Percentiles rank a stretch among this genome's conserved stretches.
Evolutionary conservation across 2,113 vertebrate species (phyloP).

Genomic region (Psettodes erumei): DNA sequence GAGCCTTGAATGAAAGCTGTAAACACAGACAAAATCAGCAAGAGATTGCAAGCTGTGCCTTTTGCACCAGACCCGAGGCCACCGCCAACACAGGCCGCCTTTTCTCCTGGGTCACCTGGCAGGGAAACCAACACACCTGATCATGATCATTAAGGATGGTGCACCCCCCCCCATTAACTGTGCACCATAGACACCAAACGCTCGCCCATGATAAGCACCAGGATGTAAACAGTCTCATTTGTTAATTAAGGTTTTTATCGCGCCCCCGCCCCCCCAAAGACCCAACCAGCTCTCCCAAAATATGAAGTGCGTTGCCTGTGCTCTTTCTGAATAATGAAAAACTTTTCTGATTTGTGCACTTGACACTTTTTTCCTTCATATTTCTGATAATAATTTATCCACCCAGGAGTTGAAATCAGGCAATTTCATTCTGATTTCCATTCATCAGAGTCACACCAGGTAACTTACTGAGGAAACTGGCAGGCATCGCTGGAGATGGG

Average conservation of each 20-base stretch:
- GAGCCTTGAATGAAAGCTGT: slow-evolving; percentile 36
- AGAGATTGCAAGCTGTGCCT: slow-evolving; percentile 1
- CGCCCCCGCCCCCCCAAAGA: slow-evolving; percentile 35
- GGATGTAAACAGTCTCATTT: slow-evolving; percentile 54
- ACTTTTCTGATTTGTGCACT: slow-evolving; percentile 8
- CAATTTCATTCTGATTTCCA: slow-evolving; percentile 23
- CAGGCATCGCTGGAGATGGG: slow-evolving; percentile 18
- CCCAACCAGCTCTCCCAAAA: slow-evolving; percentile 10
- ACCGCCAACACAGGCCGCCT: neutral
- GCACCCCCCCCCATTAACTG: slow-evolving; percentile 45
- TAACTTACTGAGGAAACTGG: slow-evolving; percentile 28
- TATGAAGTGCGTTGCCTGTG: slow-evolving; percentile 8
- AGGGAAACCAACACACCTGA: slow-evolving; percentile 4
- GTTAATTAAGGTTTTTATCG: slow-evolving; percentile 57
- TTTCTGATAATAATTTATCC: slow-evolving; percentile 30
- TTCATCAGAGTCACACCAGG: slow-evolving; percentile 19
- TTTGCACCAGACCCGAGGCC: slow-evolving; percentile 23
- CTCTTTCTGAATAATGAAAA: slow-evolving; percentile 32
- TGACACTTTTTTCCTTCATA: slow-evolving; percentile 32
- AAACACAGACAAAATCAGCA: slow-evolving; percentile 28
- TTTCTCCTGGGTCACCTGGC: slow-evolving; percentile 6
- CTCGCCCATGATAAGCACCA: slow-evolving; percentile 53
- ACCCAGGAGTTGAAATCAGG: slow-evolving; percentile 24
- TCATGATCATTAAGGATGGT: slow-evolving; percentile 53
- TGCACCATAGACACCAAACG: slow-evolving; percentile 31